Base-by-base conservation (phyloP, 37 sponge, comb jelly and placozoan genomes). In the Bolinopsis microptera region DNA sequence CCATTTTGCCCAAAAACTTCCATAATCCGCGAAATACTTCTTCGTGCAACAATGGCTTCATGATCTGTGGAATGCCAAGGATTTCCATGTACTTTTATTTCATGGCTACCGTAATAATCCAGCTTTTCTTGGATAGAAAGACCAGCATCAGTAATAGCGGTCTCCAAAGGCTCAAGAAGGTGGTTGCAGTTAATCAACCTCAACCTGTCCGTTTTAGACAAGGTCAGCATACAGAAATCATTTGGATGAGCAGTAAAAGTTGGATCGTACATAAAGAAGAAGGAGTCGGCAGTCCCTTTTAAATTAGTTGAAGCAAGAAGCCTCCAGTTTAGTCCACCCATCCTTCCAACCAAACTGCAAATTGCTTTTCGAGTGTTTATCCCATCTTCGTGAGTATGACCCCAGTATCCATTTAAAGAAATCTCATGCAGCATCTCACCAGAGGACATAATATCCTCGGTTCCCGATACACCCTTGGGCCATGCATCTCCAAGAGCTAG, bases 201-300 rank as follows among this genome's bases (percentile, higher is more conserved):
- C 2, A 80, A 22, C 30, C 82, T 27, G 38, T 80, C 38, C 38
- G 30, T 80, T 22, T 80, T 80, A 5, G 38, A 3, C 16, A 80
- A 31, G 22, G 82, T 13, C 0, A 80, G 36, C 82, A 80, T 80
- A 33, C 35, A 32, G 2, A 80, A 36, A 22, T 80, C 82, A 35
- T 80, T 35, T 23, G 34, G 82, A 34, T 35, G 35, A 8, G 82
- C 82, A 13, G 82, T 32, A 35, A 23, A 80, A 2, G 82, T 80
- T 80, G 82, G 82, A 22, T 80, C 82, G 22, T 80, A 80, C 2
- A 80, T 80, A 80, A 80, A 80, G 22, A 80, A 80, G 38, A 32
- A 80, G 3, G 38, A 3, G 23, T 80, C 82, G 3, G 37, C 38
- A 5, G 38, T 32, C 38, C 82, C 38, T 22, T 35, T 80, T 22